phyloP scores from a whole-genome alignment of 2,113 vertebrate species.

The Grammomys dolichurus region DNA sequence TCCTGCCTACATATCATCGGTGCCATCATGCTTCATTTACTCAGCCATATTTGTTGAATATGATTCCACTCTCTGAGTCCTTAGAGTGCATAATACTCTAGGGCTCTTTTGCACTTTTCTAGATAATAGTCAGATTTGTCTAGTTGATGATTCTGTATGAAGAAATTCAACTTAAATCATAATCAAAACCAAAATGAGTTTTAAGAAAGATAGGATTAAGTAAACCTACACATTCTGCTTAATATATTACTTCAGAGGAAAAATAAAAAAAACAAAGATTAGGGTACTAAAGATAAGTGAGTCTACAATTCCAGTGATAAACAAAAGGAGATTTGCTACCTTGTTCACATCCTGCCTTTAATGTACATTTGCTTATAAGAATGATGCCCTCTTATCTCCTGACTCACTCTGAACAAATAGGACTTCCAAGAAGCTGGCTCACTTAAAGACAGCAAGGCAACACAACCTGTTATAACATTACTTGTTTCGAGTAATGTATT shows the following conservation, averaged over 20 bases:
- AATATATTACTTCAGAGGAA: conserved; percentile 26
- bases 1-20: background rate
- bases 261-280: background rate
- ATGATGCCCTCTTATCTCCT: background rate
- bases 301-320: background rate
- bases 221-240: background rate
- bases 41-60: background rate
- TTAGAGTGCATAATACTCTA: background rate
- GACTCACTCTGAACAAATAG: background rate
- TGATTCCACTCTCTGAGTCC: background rate
- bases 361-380: background rate
- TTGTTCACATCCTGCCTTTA: conserved; percentile 7
- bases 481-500: conserved; percentile 2
- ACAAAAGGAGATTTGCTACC: background rate
- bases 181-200: conserved; percentile 17
- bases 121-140: conserved; percentile 36
- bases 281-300: conserved; percentile 26
- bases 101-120: background rate
- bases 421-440: background rate
- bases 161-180: conserved; percentile 51
- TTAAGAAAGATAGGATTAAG: conserved; percentile 58
- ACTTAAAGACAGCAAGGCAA: conserved; percentile 14
- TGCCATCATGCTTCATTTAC: conserved; percentile 6
- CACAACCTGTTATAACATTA: background rate
- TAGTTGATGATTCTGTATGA: conserved; percentile 36